Conservation (phyloP, 1,140 invertebrate species). For the Platorchestia sp. region DNA sequence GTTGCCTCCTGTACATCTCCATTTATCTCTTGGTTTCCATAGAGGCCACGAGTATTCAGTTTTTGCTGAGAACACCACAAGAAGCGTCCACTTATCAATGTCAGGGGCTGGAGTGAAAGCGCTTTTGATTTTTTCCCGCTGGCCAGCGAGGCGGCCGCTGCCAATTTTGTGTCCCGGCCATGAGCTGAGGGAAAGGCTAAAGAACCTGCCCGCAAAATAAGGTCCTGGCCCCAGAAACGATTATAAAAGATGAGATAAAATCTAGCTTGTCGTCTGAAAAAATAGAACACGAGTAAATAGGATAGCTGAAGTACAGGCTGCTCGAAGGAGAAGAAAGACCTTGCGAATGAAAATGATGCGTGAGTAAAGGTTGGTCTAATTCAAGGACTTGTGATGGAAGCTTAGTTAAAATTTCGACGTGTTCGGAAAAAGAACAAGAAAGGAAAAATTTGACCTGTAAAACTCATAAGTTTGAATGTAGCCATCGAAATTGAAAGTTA, state of each 20-base stretch:
- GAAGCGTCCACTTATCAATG: constrained; percentile 51
- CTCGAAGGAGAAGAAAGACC: not conserved
- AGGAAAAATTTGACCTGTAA: not conserved
- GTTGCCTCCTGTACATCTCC: constrained; percentile 42
- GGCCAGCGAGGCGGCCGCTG: not conserved
- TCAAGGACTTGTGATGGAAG: not conserved
- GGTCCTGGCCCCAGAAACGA: not conserved
- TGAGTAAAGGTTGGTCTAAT: not conserved
- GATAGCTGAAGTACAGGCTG: not conserved
- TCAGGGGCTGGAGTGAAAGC: constrained; percentile 13
- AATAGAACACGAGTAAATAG: not conserved
- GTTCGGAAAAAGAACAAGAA: not conserved
- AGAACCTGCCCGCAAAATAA: not conserved
- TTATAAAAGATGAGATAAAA: constrained; percentile 3
- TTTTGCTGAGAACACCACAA: not conserved
- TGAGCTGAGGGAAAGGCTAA: not conserved
- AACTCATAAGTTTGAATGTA: not conserved
- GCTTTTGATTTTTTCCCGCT: not conserved
- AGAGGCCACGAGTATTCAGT: constrained; percentile 1
- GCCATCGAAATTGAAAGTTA: not conserved
- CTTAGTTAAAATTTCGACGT: not conserved
- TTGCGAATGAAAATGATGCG: not conserved
- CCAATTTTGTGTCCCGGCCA: constrained; percentile 21
- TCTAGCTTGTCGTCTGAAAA: not conserved
- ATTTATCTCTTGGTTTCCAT: constrained; percentile 41